phyloP scores from a whole-genome alignment of 1,140 invertebrate genomes.

The Phortica variegata region DNA sequence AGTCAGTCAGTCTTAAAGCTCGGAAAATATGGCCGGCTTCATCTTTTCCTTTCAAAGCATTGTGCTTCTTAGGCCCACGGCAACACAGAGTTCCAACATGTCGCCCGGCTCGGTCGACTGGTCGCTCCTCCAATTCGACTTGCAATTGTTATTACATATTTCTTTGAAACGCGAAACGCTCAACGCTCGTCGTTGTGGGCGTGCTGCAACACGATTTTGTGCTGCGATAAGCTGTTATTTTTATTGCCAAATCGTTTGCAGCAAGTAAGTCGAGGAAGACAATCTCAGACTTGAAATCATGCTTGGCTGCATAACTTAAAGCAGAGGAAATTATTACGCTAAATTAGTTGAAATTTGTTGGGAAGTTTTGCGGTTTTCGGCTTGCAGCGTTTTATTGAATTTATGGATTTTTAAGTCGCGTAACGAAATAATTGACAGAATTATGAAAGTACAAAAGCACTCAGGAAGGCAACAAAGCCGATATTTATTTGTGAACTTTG shows the following conservation, averaged over 20 bases:
- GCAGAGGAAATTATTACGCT: slow-evolving; percentile 52
- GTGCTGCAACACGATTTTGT: slow-evolving; percentile 48
- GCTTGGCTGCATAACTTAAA: slow-evolving; percentile 45
- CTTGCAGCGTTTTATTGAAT: background rate
- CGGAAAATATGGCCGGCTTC: slow-evolving; percentile 12
- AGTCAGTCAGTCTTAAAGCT: background rate
- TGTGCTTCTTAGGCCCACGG: too few species aligned
- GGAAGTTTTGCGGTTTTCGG: background rate
- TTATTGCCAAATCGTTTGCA: slow-evolving; percentile 37
- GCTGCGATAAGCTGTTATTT: slow-evolving; percentile 49
- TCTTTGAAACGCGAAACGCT: slow-evolving; percentile 50
- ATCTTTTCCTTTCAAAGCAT: slow-evolving; percentile 4
- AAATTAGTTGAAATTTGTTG: slow-evolving; percentile 30
- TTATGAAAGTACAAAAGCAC: too few species aligned
- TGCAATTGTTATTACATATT: slow-evolving; percentile 53
- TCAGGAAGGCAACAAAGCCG: too few species aligned
- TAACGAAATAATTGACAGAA: too few species aligned
- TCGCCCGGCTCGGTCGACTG: too few species aligned
- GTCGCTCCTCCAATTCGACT: background rate
- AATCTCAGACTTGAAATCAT: slow-evolving; percentile 19
- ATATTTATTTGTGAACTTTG: too few species aligned
- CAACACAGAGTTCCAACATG: too few species aligned
- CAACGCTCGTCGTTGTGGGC: slow-evolving; percentile 34
- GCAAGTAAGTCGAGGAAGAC: background rate
- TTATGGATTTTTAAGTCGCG: too few species aligned